Evolutionary conservation across 2,797 vertebrate species (phyloP).

Genomic region (Schizopygopsis malacanthus): DNA sequence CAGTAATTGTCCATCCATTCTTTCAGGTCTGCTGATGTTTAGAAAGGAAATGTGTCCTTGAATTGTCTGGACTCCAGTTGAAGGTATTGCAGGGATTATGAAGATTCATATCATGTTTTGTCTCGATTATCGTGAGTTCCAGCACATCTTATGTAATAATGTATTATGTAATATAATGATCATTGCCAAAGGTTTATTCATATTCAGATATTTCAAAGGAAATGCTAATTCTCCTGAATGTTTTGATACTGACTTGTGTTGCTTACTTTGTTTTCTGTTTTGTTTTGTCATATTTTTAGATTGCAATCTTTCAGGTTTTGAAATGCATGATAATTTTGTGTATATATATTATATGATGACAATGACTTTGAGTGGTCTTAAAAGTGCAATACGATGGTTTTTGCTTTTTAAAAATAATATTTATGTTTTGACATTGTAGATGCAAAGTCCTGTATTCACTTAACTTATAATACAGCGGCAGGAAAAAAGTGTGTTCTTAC

Average conservation of each 20-base stretch:
- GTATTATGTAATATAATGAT: neutral
- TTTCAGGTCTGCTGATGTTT: slow-evolving; percentile 21
- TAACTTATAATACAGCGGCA: too few species aligned
- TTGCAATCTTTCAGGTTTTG: neutral
- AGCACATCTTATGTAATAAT: neutral
- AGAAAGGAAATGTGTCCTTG: slow-evolving; percentile 5
- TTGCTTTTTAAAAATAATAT: too few species aligned
- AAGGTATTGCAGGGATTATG: neutral
- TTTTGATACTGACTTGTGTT: neutral
- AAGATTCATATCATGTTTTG: slow-evolving; percentile 9
- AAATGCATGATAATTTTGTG: neutral
- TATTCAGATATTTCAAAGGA: slow-evolving; percentile 36
- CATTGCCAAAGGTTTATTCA: slow-evolving; percentile 12
- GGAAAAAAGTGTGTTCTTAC: too few species aligned
- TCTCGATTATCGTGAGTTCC: neutral
- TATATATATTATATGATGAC: neutral
- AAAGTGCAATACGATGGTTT: too few species aligned
- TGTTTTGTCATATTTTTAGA: too few species aligned
- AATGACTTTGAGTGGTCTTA: too few species aligned
- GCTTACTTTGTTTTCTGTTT: neutral
- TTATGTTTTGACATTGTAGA: too few species aligned
- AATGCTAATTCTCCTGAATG: neutral
- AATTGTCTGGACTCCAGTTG: neutral
- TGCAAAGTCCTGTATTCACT: too few species aligned
- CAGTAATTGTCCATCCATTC: slow-evolving; percentile 40